A percentile compares a stretch with the other conserved stretches of the same genome.
Evolutionary conservation across 2,888 invertebrate genomes (phyloP).

Genomic region (Tuta absoluta): DNA sequence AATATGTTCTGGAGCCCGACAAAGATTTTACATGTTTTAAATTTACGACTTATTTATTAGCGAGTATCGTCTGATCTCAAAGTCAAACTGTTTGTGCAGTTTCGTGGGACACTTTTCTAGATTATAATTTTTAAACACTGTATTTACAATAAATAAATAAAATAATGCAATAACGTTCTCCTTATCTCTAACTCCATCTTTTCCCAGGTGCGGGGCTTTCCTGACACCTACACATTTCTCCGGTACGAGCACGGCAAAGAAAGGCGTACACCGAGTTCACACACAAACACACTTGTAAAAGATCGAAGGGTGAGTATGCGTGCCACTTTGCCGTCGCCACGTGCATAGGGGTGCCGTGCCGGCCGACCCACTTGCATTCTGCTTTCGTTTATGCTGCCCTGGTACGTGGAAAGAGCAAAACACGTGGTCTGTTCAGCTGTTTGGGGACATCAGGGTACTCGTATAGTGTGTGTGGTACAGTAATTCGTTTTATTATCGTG

Average conservation of each 20-base stretch:
- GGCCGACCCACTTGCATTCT: conserved; percentile 18
- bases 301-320: conserved; percentile 81
- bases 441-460: not conserved
- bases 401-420: conserved; percentile 52
- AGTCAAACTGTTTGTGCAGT: no score
- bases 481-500: conserved; percentile 7
- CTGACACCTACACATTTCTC: conserved; percentile 84
- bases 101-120: no score
- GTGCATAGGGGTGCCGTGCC: not conserved
- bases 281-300: conserved; percentile 73
- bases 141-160: no score
- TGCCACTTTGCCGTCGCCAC: not conserved
- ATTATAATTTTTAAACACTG: no score
- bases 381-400: conserved; percentile 47
- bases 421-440: conserved; percentile 49
- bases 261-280: conserved; percentile 79
- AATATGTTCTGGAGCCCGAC: no score
- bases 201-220: conserved; percentile 83
- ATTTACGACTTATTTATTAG: no score
- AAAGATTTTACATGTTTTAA: no score
- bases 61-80: no score
- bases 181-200: no score
- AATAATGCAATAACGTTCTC: no score
- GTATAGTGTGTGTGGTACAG: no score
- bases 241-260: conserved; percentile 81